These are phyloP conservation scores for Galbula dea DNA, from an alignment of 2,113 vertebrate genomes.

Conservation along the genomic window DNA sequence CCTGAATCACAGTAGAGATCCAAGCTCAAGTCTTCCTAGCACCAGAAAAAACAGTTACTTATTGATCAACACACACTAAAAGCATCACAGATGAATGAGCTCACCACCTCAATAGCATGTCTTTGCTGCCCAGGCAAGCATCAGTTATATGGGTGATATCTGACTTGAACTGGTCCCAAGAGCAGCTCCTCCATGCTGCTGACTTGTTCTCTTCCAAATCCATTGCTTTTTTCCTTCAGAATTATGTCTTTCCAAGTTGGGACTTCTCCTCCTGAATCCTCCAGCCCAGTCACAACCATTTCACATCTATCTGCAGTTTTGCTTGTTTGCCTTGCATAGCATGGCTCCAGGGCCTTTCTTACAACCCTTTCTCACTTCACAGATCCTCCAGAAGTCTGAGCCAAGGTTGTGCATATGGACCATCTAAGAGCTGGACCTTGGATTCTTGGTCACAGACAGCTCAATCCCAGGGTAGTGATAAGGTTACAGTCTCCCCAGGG, in stretches of 20 bases:
- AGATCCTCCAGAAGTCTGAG: background rate
- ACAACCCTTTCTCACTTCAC: rapidly evolving
- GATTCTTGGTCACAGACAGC: background rate
- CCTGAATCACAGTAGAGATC: background rate
- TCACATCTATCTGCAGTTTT: background rate
- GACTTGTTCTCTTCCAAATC: background rate
- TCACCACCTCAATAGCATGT: background rate
- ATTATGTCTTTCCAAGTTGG: background rate
- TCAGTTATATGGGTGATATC: background rate
- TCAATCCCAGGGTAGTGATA: background rate
- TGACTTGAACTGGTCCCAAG: background rate
- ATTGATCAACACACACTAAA: background rate
- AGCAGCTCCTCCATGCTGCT: background rate
- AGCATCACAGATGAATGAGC: background rate
- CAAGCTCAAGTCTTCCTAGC: background rate
- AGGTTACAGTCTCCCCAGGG: background rate
- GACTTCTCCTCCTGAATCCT: background rate
- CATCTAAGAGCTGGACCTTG: background rate
- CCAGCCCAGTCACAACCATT: background rate
- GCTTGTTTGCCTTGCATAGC: background rate
- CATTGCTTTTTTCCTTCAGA: background rate
- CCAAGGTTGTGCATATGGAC: background rate
- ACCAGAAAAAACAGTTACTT: background rate
- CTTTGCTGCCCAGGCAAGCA: background rate
- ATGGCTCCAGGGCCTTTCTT: background rate